Base-by-base conservation (phyloP, 2,888 invertebrate genomes). In the Leucophora obtusa region DNA sequence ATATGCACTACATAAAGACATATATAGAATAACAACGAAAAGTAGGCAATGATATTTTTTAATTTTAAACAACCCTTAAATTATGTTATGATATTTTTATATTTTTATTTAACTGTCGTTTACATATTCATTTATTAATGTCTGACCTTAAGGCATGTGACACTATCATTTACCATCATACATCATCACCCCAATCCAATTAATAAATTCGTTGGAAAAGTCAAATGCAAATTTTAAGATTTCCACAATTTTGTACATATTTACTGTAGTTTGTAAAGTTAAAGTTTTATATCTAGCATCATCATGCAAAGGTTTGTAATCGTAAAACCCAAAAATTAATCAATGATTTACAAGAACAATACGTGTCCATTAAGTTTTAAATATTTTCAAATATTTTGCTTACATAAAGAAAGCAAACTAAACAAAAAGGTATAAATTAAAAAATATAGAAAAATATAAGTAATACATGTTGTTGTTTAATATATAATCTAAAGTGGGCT, bases 301-400 rank as follows among this genome's bases (percentile, higher is more conserved):
- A n/a, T 83, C 84, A 87, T 86, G 86, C 86, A 87, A 86, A 84
- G 84, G 86, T 83, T 72, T 47, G 35, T 69, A 66, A 28, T 53
- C 71, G 33, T 66, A 56, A 66, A 73, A 63, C 43, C 43, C 50
- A 83, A 83, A 86, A 87, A 86, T 87, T 87, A 87, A 87, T 87
- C 87, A 87, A 86, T 87, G 87, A 86, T 86, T 86, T 87, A 87
- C 87, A 87, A 84, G 84, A 87, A 86, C 85, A 87, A 86, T 84
- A 86, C 85, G 87, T 86, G 86, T 14, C 82, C 83, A 47, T 47
- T 14, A 3, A 11, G 38, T 11, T 38, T 38, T 2, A 11, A 38
- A 38, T 14, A 38, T 38, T 38, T 38, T 7, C 7, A n/a, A 47
- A n/a, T 0, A 47, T 3, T 47, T n/a, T n/a, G n/a, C n/a, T n/a